Percentiles rank a stretch among this genome's conserved stretches.
Conservation (phyloP, 2,888 invertebrate species). For the Drosophila phalerata region DNA sequence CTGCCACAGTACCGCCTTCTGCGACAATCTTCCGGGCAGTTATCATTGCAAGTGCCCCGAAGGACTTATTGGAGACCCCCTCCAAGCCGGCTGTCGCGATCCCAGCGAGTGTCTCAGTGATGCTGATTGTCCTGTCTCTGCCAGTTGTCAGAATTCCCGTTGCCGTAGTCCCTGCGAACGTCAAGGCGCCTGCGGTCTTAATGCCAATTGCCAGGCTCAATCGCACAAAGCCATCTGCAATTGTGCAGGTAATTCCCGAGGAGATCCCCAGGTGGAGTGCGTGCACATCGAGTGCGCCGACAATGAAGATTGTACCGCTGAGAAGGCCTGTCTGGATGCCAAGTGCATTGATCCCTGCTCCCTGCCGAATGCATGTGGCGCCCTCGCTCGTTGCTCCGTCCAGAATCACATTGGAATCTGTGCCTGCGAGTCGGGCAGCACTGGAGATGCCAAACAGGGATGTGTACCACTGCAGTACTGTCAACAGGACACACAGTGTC, state of each 20-base stretch:
- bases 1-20: slow-evolving; percentile 92
- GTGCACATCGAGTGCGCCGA: slow-evolving; percentile 91
- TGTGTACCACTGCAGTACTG: slow-evolving; percentile 94
- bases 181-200: slow-evolving; percentile 89
- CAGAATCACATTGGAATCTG: slow-evolving; percentile 93
- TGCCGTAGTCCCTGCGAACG: slow-evolving; percentile 92
- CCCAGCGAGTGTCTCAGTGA: slow-evolving; percentile 94
- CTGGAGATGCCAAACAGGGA: slow-evolving; percentile 94
- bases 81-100: slow-evolving; percentile 90
- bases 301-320: slow-evolving; percentile 90
- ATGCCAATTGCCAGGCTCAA: slow-evolving; percentile 90
- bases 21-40: slow-evolving; percentile 92
- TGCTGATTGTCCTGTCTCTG: slow-evolving; percentile 91
- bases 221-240: slow-evolving; percentile 91
- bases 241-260: slow-evolving; percentile 91
- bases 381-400: slow-evolving; percentile 91
- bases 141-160: slow-evolving; percentile 90
- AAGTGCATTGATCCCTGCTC: slow-evolving; percentile 94
- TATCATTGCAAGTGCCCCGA: slow-evolving; percentile 92
- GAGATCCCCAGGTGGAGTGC: slow-evolving; percentile 91
- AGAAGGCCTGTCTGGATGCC: slow-evolving; percentile 91
- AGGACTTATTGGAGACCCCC: slow-evolving; percentile 92
- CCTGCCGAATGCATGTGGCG: slow-evolving; percentile 93
- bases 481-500: slow-evolving; percentile 92
- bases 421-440: slow-evolving; percentile 93